These are phyloP conservation scores for Catharus fuscescens DNA, from an alignment of 2,113 vertebrate genomes.

Conservation along the genomic window DNA sequence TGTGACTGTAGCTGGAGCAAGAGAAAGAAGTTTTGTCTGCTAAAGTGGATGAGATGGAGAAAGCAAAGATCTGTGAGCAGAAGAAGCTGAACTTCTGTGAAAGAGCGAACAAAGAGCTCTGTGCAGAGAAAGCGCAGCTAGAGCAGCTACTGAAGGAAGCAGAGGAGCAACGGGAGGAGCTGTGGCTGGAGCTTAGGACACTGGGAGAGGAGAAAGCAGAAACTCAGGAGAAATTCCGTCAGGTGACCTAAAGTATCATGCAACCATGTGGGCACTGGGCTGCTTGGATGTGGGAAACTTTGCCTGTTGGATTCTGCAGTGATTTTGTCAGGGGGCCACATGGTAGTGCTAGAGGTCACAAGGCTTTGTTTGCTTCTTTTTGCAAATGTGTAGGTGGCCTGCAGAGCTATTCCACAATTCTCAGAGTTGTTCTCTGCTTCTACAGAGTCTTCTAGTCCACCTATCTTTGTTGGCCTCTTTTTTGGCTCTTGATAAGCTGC, in stretches of 20 bases:
- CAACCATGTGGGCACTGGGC: neutral
- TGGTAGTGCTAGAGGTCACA: neutral
- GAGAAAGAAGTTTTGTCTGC: slow-evolving; percentile 69
- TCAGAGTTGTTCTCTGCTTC: neutral
- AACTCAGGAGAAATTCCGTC: slow-evolving; percentile 50
- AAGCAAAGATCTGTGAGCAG: slow-evolving; percentile 49
- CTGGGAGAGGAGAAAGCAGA: slow-evolving; percentile 65
- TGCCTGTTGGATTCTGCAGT: neutral
- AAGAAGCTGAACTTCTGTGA: slow-evolving; percentile 58
- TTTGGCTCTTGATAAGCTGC: neutral
- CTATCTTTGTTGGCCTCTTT: neutral
- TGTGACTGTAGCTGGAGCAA: slow-evolving; percentile 73
- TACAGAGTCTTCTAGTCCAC: neutral
- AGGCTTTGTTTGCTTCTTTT: neutral
- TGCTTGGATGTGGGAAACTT: neutral
- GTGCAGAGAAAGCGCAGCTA: slow-evolving; percentile 59
- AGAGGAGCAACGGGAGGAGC: slow-evolving; percentile 36
- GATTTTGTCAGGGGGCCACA: neutral
- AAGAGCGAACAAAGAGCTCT: slow-evolving; percentile 57
- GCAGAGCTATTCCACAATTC: neutral
- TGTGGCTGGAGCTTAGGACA: slow-evolving; percentile 39
- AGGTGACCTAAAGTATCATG: slow-evolving; percentile 64
- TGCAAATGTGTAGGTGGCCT: neutral
- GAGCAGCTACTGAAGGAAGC: slow-evolving; percentile 70
- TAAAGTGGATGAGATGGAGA: slow-evolving; percentile 64